Percentiles rank a stretch among this genome's conserved stretches.
Evolutionary conservation across 2,113 vertebrate genomes (phyloP).

Genomic region (Spea bombifrons): DNA sequence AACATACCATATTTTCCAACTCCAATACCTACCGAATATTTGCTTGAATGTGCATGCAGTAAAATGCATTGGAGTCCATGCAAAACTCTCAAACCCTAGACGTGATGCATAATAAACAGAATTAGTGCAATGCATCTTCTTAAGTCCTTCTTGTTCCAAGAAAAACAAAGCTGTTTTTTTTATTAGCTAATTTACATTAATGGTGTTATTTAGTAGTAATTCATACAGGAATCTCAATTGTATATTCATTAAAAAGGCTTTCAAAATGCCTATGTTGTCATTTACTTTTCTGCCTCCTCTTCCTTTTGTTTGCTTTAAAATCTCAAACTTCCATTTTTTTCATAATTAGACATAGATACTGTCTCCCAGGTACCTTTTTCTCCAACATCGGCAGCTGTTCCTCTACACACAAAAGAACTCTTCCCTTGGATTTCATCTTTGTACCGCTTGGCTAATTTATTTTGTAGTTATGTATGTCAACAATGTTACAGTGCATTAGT

Average conservation of each 20-base stretch:
- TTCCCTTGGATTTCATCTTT: conserved; percentile 41
- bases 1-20: too few relatives aligned
- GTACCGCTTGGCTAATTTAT: conserved; percentile 43
- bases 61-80: too few relatives aligned
- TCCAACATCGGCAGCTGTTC: conserved; percentile 46
- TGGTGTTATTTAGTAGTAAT: conserved; percentile 11
- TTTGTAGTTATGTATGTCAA: conserved; percentile 43
- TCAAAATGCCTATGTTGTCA: conserved; percentile 20
- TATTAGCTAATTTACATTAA: conserved; percentile 32
- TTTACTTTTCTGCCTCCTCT: conserved; percentile 23
- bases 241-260: conserved; percentile 29
- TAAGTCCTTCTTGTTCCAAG: too few relatives aligned
- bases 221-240: conserved; percentile 22
- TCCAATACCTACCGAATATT: too few relatives aligned
- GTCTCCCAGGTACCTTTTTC: conserved; percentile 41
- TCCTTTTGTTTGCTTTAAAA: conserved; percentile 32
- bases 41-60: too few relatives aligned
- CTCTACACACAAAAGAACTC: conserved; percentile 38
- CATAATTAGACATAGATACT: conserved; percentile 41
- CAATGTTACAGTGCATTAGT: conserved; percentile 37
- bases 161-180: neutral
- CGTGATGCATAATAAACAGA: too few relatives aligned
- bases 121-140: too few relatives aligned
- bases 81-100: too few relatives aligned
- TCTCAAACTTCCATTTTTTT: conserved; percentile 21